phyloP scores from a whole-genome alignment of 92 coral and sea anemone genomes.

The Palythoa grandiflora region DNA sequence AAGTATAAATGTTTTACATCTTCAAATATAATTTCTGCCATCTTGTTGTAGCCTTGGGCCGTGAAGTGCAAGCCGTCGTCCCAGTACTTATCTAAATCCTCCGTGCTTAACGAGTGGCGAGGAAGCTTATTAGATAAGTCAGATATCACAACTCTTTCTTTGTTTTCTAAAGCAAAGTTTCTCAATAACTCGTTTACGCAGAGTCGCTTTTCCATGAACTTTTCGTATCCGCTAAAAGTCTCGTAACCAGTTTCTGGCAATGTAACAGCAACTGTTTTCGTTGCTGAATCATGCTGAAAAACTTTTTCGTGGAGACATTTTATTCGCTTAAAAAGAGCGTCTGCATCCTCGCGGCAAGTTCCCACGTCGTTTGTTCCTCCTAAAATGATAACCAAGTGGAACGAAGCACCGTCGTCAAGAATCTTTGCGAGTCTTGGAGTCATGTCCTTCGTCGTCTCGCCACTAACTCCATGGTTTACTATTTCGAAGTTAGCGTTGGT shows the following conservation, averaged over 20 bases:
- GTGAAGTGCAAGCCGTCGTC: conserved; percentile 81
- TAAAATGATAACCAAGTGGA: conserved; percentile 75
- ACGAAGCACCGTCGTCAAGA: conserved; percentile 62
- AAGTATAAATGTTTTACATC: conserved; percentile 50
- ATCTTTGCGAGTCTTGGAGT: conserved; percentile 58
- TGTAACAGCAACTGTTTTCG: conserved; percentile 64
- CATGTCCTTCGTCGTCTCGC: conserved; percentile 71
- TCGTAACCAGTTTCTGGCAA: conserved; percentile 81
- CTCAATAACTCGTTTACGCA: conserved; percentile 70
- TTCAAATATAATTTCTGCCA: conserved; percentile 84
- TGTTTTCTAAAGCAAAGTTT: conserved; percentile 38
- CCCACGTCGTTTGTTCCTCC: conserved; percentile 88
- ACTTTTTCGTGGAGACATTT: conserved; percentile 57
- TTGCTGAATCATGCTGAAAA: conserved; percentile 47
- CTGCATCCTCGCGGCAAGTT: conserved; percentile 46
- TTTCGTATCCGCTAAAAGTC: conserved; percentile 59
- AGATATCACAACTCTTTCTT: conserved; percentile 55
- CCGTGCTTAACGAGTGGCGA: conserved; percentile 60
- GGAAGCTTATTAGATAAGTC: conserved; percentile 73
- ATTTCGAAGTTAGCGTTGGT: conserved; percentile 45
- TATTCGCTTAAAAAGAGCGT: conserved; percentile 62
- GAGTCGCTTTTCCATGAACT: conserved; percentile 68
- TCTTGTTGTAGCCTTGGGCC: conserved; percentile 79
- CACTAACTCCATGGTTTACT: conserved; percentile 75
- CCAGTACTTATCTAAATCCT: conserved; percentile 72